Evolutionary conservation across 2,888 invertebrate genomes (phyloP).

Genomic region (Lamellibrachia columna): DNA sequence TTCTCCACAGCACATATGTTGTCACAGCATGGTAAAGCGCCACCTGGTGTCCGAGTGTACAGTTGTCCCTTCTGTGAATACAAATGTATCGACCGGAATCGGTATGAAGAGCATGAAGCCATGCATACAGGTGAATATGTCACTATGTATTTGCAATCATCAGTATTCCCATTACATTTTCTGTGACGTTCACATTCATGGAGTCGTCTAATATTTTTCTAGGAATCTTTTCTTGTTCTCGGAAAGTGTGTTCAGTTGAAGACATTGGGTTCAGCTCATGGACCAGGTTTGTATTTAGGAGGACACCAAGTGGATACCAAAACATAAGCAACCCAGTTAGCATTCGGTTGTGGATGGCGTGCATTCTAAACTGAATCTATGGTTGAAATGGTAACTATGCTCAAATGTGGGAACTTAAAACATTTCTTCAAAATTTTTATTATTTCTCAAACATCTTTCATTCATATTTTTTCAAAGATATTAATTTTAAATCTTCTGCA

Average conservation of each 20-base stretch:
- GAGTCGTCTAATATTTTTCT: not conserved
- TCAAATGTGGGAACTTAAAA: no score
- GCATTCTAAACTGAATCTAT: no score
- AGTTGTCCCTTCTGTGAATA: slow-evolving; percentile 38
- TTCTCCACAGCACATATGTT: slow-evolving; percentile 38
- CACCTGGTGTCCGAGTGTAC: slow-evolving; percentile 40
- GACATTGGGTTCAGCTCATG: not conserved
- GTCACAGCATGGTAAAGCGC: slow-evolving; percentile 37
- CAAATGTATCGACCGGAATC: slow-evolving; percentile 41
- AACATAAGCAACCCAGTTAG: no score
- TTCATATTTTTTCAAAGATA: no score
- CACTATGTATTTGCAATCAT: not conserved
- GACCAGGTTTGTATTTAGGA: not conserved
- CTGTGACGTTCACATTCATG: not conserved
- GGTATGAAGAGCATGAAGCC: slow-evolving; percentile 41
- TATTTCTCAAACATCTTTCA: no score
- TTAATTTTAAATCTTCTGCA: no score
- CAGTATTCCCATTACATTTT: not conserved
- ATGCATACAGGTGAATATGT: slow-evolving; percentile 36
- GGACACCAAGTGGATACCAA: no score
- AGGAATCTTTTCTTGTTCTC: not conserved
- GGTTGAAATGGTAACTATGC: no score
- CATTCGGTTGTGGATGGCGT: no score
- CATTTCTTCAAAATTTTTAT: no score
- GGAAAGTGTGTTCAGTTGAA: not conserved